These are phyloP conservation scores for Cheilosia scutellata DNA, from an alignment of 2,888 invertebrate genomes.

Conservation along the genomic window DNA sequence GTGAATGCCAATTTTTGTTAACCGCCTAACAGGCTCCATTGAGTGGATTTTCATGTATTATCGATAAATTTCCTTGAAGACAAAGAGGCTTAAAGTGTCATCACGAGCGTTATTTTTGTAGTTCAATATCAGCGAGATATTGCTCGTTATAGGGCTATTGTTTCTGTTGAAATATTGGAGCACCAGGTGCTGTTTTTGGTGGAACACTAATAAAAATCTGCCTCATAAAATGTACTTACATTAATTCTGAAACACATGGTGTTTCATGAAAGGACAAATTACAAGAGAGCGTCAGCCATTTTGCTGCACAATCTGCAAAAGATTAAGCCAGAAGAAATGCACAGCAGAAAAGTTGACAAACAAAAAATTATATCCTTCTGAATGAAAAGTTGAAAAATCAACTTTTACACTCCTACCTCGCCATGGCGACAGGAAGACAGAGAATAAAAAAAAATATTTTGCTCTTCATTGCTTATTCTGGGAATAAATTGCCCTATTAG, in stretches of 20 bases:
- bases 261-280: no score
- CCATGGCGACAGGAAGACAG: no score
- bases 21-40: constrained; percentile 19
- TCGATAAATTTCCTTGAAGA: constrained; percentile 21
- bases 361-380: background rate
- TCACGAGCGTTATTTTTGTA: constrained; percentile 41
- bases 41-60: constrained; percentile 31
- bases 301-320: constrained; percentile 13
- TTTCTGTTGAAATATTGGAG: constrained; percentile 5
- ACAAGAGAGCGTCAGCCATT: no score
- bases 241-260: no score
- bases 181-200: constrained; percentile 12
- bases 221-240: background rate
- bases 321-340: constrained; percentile 28
- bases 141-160: constrained; percentile 12
- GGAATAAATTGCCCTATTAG: constrained; percentile 69
- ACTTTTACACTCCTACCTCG: background rate
- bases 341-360: constrained; percentile 16
- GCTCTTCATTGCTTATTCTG: constrained; percentile 60
- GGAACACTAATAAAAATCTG: background rate
- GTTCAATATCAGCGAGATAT: background rate
- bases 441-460: no score
- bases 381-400: constrained; percentile 19
- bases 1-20: constrained; percentile 1
- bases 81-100: constrained; percentile 47